Evolutionary conservation across 2,113 vertebrate species (phyloP).

Genomic region (Mus musculus): GRCm39 chr7:71375001-71375500

Average conservation of each 20-base stretch:
- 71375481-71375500: constrained; percentile 61
- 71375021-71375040: background rate
- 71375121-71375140: background rate
- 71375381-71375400: constrained; percentile 41
- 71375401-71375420: constrained; percentile 41
- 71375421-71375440: constrained; percentile 56
- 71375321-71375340: background rate
- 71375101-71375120: background rate
- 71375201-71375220: background rate
- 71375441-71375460: constrained; percentile 65
- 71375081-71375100: background rate
- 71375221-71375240: background rate
- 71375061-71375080: background rate
- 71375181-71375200: background rate
- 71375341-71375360: constrained; percentile 23
- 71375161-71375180: constrained; percentile 21
- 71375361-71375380: constrained; percentile 55
- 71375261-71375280: background rate
- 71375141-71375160: background rate
- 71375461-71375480: constrained; percentile 68
- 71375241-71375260: constrained; percentile 31
- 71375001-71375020: background rate
- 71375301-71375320: constrained; percentile 22
- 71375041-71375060: background rate
- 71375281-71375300: constrained; percentile 28